Evolutionary conservation across 2,888 invertebrate genomes (phyloP).

Genomic region (Tortricodes alternella): DNA sequence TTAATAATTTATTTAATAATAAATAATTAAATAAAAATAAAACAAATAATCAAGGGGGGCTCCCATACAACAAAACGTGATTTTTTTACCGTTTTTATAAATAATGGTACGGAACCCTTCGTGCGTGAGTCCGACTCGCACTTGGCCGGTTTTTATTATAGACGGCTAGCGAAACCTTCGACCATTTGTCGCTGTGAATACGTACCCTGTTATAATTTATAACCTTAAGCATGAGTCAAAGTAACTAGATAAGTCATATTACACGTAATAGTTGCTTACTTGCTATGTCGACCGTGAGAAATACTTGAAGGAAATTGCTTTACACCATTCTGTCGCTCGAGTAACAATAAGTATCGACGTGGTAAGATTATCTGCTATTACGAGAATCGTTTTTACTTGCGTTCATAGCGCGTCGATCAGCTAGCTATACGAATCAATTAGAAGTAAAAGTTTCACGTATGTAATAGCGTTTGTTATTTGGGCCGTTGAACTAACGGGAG

Average conservation of each 20-base stretch:
- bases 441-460: conserved; percentile 60
- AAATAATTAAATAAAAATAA: not conserved
- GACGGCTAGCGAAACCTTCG: too few species aligned
- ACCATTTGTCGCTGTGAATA: not conserved
- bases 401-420: conserved; percentile 54
- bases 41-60: too few species aligned
- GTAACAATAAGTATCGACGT: conserved; percentile 57
- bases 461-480: conserved; percentile 54
- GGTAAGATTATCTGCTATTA: conserved; percentile 43
- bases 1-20: too few species aligned
- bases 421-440: conserved; percentile 54
- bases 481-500: conserved; percentile 73
- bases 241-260: conserved; percentile 19
- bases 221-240: not conserved
- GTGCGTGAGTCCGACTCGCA: too few species aligned
- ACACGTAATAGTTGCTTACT: conserved; percentile 23
- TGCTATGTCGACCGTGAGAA: conserved; percentile 70
- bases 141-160: too few species aligned
- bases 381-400: conserved; percentile 44
- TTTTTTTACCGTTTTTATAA: too few species aligned
- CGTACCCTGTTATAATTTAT: not conserved
- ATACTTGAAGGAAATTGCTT: conserved; percentile 66
- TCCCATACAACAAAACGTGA: too few species aligned
- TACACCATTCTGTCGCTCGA: conserved; percentile 70
- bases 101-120: too few species aligned